phyloP scores from a whole-genome alignment of 2,113 vertebrate species.

The Pampusana beccarii region DNA sequence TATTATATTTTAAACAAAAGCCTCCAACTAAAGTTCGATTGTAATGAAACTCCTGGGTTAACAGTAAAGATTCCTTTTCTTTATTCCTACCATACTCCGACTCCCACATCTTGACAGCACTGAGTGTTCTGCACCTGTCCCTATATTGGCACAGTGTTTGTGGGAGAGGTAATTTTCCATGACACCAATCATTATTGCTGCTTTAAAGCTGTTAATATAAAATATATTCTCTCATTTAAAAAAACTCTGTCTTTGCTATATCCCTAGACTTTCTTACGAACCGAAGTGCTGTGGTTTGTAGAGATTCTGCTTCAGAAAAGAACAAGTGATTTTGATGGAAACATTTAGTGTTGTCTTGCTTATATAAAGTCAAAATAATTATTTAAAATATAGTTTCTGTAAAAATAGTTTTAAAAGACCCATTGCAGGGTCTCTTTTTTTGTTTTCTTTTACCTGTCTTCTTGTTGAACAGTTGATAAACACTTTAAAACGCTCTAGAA shows the following conservation, averaged over 20 bases:
- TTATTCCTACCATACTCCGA: background rate
- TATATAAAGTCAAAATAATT: background rate
- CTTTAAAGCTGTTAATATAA: background rate
- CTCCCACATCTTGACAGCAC: background rate
- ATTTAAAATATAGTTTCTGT: background rate
- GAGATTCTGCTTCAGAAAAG: background rate
- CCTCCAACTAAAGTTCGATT: background rate
- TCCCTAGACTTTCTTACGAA: background rate
- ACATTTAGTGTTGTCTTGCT: background rate
- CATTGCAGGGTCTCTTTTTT: background rate
- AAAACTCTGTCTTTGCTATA: background rate
- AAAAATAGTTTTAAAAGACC: background rate
- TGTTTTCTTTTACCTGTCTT: background rate
- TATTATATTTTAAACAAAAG: background rate
- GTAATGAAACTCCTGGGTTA: background rate
- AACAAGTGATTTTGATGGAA: background rate
- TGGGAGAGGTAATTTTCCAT: background rate
- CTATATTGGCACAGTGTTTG: background rate
- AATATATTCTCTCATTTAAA: background rate
- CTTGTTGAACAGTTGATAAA: background rate
- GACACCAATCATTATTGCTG: background rate
- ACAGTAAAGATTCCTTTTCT: background rate
- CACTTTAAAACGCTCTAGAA: background rate
- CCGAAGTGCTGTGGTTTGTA: background rate
- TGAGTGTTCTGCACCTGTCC: background rate